phyloP scores from a whole-genome alignment of 2,888 invertebrate species.

The Nomada hirtipes region DNA sequence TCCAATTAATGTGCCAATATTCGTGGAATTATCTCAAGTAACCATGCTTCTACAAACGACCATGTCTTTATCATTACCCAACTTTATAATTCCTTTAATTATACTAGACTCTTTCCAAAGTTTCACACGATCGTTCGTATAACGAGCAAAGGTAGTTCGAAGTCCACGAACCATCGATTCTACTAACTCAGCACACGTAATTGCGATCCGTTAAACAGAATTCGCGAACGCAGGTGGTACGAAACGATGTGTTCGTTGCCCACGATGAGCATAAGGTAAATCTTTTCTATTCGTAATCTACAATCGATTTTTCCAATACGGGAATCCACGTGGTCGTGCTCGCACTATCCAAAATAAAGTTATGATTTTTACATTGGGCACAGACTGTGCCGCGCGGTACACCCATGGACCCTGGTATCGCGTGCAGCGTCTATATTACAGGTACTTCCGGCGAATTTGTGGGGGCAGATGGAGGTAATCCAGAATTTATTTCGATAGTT shows the following conservation, averaged over 20 bases:
- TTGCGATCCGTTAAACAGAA: constrained; percentile 21
- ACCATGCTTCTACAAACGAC: not conserved
- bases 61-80: not conserved
- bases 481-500: constrained; percentile 15
- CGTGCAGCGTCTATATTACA: not conserved
- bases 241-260: not conserved
- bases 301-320: constrained; percentile 30
- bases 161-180: not conserved
- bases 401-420: not conserved
- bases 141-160: constrained; percentile 6
- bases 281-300: constrained; percentile 38
- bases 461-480: not conserved
- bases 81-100: constrained; percentile 8
- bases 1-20: too few species aligned
- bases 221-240: not conserved
- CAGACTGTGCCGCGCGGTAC: not conserved
- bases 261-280: constrained; percentile 12
- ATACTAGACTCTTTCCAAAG: not conserved
- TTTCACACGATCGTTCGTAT: constrained; percentile 1
- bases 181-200: constrained; percentile 31
- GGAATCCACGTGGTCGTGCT: constrained; percentile 20
- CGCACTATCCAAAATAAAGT: constrained; percentile 3
- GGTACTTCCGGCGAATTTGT: constrained; percentile 10
- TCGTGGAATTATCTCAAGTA: not conserved
- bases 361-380: constrained; percentile 38